A percentile compares a stretch with the other conserved stretches of the same genome.
phyloP scores from a whole-genome alignment of 2,888 invertebrate genomes.

The Stenichneumon culpator region DNA sequence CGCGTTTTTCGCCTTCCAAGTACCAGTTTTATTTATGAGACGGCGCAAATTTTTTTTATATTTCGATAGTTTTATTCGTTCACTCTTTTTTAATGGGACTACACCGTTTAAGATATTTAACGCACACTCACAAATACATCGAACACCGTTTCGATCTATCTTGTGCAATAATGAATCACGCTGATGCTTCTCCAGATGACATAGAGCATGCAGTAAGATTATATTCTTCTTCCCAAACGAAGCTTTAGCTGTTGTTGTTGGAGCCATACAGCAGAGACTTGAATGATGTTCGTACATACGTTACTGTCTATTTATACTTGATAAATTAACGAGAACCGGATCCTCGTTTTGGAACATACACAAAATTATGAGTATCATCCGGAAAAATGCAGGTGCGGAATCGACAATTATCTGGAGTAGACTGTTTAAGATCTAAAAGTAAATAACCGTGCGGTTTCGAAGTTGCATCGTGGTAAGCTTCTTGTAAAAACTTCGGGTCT shows the following conservation, averaged over 20 bases:
- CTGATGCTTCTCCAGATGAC: neutral
- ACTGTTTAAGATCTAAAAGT: slow-evolving; percentile 24
- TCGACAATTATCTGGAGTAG: too few species aligned
- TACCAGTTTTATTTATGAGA: neutral
- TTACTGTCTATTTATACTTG: neutral
- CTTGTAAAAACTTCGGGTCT: too few species aligned
- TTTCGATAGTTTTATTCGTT: neutral
- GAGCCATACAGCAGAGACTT: neutral
- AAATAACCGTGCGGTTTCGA: slow-evolving; percentile 47
- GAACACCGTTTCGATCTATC: neutral
- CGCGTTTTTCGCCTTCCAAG: neutral
- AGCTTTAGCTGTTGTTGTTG: neutral
- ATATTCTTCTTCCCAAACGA: neutral
- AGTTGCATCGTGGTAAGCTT: slow-evolving; percentile 61
- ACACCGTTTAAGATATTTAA: neutral
- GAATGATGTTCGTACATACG: too few species aligned
- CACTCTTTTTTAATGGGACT: neutral
- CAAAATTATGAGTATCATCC: slow-evolving; percentile 3
- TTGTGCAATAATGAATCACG: neutral
- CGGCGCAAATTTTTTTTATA: neutral
- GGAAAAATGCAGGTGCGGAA: too few species aligned
- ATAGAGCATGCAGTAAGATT: slow-evolving; percentile 2
- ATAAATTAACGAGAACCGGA: neutral
- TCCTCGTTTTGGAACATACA: slow-evolving; percentile 19
- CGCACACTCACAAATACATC: neutral